These are phyloP conservation scores for Zygogramma bicolorata DNA, from an alignment of 2,888 invertebrate species.

Conservation along the genomic window DNA sequence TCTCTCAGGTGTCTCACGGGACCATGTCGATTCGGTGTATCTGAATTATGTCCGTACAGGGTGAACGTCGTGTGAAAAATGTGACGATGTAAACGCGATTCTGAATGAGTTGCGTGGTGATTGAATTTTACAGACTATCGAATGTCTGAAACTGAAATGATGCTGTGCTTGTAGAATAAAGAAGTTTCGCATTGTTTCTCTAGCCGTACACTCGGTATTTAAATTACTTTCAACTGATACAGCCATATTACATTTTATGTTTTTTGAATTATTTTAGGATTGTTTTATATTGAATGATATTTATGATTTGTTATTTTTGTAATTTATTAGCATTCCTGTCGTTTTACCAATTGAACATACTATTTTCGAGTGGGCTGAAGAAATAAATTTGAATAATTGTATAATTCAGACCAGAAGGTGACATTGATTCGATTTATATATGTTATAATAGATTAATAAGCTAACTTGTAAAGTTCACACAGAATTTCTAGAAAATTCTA, in stretches of 20 bases:
- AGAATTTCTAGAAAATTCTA: too few relatives aligned
- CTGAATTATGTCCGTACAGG: neutral
- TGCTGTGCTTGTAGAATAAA: too few relatives aligned
- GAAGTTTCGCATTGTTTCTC: too few relatives aligned
- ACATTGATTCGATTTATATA: too few relatives aligned
- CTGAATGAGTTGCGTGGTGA: too few relatives aligned
- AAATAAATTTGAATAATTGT: neutral
- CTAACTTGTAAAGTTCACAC: too few relatives aligned
- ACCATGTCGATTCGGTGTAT: neutral
- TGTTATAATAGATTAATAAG: too few relatives aligned
- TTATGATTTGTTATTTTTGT: slow-evolving; percentile 35
- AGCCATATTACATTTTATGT: slow-evolving; percentile 18
- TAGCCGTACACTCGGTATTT: neutral
- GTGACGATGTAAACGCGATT: too few relatives aligned
- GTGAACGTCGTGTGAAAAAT: neutral
- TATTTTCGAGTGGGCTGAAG: neutral
- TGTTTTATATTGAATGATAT: slow-evolving; percentile 26
- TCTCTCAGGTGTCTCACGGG: neutral
- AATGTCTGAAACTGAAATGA: too few relatives aligned
- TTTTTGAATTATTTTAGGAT: slow-evolving; percentile 25
- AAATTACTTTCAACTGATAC: slow-evolving; percentile 17
- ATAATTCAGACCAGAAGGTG: too few relatives aligned
- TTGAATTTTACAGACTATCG: neutral
- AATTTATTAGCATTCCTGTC: slow-evolving; percentile 21
- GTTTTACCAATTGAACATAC: too few relatives aligned